phyloP scores from a whole-genome alignment of 37 sponge, comb jelly and placozoan genomes.

The Spongia lamella region DNA sequence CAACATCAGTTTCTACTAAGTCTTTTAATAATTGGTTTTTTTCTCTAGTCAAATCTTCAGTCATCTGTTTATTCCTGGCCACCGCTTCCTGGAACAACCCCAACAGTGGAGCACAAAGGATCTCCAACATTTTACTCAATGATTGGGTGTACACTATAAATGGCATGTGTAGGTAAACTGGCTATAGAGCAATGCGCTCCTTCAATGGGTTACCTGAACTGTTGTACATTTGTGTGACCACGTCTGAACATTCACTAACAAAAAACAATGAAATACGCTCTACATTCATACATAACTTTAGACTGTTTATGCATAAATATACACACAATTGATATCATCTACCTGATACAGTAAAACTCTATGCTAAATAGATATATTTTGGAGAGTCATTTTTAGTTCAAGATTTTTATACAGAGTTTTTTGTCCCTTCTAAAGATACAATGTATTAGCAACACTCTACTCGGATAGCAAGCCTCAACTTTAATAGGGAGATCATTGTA shows the following conservation, averaged over 20 bases:
- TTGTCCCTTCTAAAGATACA: too few relatives aligned
- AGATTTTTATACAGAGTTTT: too few relatives aligned
- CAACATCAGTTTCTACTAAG: constrained; percentile 2
- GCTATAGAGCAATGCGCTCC: not conserved
- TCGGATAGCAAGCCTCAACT: too few relatives aligned
- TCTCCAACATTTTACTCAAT: constrained; percentile 71
- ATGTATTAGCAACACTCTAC: too few relatives aligned
- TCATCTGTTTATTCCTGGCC: constrained; percentile 21
- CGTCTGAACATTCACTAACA: not conserved
- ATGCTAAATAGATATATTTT: too few relatives aligned
- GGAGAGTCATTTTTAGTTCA: too few relatives aligned
- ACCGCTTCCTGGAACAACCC: constrained; percentile 61
- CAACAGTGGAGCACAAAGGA: constrained; percentile 72
- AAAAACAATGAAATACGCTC: too few relatives aligned
- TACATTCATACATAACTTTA: not conserved
- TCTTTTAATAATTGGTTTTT: constrained; percentile 27
- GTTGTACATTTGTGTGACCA: not conserved
- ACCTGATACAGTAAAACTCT: too few relatives aligned
- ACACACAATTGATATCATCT: constrained; percentile 64
- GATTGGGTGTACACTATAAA: constrained; percentile 81
- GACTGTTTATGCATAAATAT: not conserved
- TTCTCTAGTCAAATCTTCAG: constrained; percentile 31
- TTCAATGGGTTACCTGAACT: not conserved
- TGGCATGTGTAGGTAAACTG: too few relatives aligned
- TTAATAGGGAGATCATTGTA: too few relatives aligned